Percentiles rank a stretch among this genome's conserved stretches.
These are phyloP conservation scores for Oligia strigilis DNA, from an alignment of 2,888 invertebrate genomes.

Conservation along the genomic window DNA sequence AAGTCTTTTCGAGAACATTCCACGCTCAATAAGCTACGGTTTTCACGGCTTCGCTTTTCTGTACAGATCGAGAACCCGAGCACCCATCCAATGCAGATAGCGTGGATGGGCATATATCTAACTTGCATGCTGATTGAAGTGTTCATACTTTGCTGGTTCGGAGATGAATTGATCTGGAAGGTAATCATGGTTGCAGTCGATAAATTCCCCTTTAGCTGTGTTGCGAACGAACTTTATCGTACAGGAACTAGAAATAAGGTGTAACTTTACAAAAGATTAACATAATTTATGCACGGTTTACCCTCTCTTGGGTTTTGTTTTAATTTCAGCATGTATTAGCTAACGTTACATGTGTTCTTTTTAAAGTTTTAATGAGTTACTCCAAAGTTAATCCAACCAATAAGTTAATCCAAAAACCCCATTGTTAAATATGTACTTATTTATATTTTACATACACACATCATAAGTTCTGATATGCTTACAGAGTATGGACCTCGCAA, in stretches of 20 bases:
- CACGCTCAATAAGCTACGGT: slow-evolving; percentile 20
- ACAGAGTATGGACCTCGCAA: slow-evolving; percentile 86
- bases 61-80: slow-evolving; percentile 86
- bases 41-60: slow-evolving; percentile 59
- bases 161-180: slow-evolving; percentile 88
- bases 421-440: background rate
- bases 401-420: background rate
- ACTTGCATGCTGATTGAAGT: slow-evolving; percentile 89
- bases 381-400: background rate
- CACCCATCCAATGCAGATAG: slow-evolving; percentile 87
- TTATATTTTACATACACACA: background rate
- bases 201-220: slow-evolving; percentile 48
- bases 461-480: slow-evolving; percentile 35
- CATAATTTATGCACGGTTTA: slow-evolving; percentile 34
- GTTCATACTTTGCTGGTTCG: slow-evolving; percentile 89
- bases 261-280: slow-evolving; percentile 32
- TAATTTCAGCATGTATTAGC: slow-evolving; percentile 22
- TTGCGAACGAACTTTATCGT: slow-evolving; percentile 34
- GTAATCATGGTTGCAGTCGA: slow-evolving; percentile 66
- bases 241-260: slow-evolving; percentile 10
- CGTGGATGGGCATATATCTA: slow-evolving; percentile 88
- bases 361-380: slow-evolving; percentile 9
- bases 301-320: slow-evolving; percentile 37
- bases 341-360: slow-evolving; percentile 23
- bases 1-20: slow-evolving; percentile 24